phyloP scores from a whole-genome alignment of 2,797 vertebrate genomes.

The Lates japonicus region DNA sequence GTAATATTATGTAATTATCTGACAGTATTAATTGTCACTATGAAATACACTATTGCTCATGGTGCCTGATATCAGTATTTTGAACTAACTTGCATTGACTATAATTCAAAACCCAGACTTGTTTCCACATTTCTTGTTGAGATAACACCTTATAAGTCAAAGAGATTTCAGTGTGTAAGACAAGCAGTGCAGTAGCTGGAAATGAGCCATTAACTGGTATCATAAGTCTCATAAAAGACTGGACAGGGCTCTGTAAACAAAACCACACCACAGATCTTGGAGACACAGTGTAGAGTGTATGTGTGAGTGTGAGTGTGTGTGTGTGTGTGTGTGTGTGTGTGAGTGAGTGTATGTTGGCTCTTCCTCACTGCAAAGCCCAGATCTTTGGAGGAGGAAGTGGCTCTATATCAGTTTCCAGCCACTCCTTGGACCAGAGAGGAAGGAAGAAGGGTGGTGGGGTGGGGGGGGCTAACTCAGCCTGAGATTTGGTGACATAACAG shows the following conservation, averaged over 20 bases:
- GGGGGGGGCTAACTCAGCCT: not conserved
- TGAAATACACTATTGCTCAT: not conserved
- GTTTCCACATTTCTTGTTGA: not conserved
- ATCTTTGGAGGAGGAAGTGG: slow-evolving; percentile 62
- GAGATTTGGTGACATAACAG: slow-evolving; percentile 70
- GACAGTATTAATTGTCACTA: slow-evolving; percentile 1
- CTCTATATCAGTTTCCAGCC: slow-evolving; percentile 51
- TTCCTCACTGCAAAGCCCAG: slow-evolving; percentile 33
- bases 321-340: too few relatives aligned
- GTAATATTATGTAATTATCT: slow-evolving; percentile 1
- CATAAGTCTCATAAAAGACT: slow-evolving; percentile 28
- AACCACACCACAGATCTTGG: slow-evolving; percentile 33
- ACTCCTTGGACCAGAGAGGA: slow-evolving; percentile 29
- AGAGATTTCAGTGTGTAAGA: slow-evolving; percentile 27
- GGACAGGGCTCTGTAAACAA: slow-evolving; percentile 41
- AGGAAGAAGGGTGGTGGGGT: not conserved
- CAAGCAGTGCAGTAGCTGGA: not conserved
- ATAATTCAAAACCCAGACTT: not conserved
- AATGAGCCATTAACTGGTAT: slow-evolving; percentile 23
- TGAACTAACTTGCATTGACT: not conserved
- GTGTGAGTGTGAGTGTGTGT: not conserved
- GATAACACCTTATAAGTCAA: slow-evolving; percentile 28
- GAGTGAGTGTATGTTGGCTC: slow-evolving; percentile 31
- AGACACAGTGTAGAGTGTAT: slow-evolving; percentile 5
- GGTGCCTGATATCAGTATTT: not conserved